Base-by-base conservation (phyloP, 2,113 vertebrate genomes). In the Phrynosoma blainvillii region DNA sequence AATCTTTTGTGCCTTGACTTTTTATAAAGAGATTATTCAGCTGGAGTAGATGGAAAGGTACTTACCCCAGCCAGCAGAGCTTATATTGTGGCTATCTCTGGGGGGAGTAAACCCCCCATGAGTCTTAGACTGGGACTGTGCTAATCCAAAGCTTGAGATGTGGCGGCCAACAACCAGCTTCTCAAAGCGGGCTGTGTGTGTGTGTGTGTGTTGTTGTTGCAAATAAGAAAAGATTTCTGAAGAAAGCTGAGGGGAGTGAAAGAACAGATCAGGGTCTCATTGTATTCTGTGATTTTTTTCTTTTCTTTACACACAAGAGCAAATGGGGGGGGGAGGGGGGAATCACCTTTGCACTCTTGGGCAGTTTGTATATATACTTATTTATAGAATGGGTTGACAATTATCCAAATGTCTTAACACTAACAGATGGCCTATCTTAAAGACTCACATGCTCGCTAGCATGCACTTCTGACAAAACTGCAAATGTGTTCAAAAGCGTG, bases 351-450 rank as follows among this genome's bases (percentile, higher is more conserved):
- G 97, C 96, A 96, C 96, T 96, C 96, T 96, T 95, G 97, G 96
- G 97, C 97, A 97, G 97, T 97, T 97, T 96, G 93, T 93, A 96
- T 96, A 96, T 96, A 95, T 94, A 96, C 97, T 98, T 97, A 97
- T 99, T 99, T 99, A 98, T 98, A 98, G 98, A 98, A 97, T 95
- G 90, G 77, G 96, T 96, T 99, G 98, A 98, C 98, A 98, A 97
- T 97, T 96, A 97, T 99, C 98, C 98, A 98, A 97, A 96, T 97
- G 98, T 97, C 97, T 36, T 97, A 97, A 97, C 97, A 97, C 96
- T 96, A 98, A 98, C 99, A 99, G 99, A 99, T 99, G 99, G 99
- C 97, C 97, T 96, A 97, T 98, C 98, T 98, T 98, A 98, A 97
- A 98, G 98, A 97, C 97, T 98, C 98, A 98, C 98, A 97, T 98